phyloP scores from a whole-genome alignment of 2,797 vertebrate species.

The Poeciliopsis infans region DNA sequence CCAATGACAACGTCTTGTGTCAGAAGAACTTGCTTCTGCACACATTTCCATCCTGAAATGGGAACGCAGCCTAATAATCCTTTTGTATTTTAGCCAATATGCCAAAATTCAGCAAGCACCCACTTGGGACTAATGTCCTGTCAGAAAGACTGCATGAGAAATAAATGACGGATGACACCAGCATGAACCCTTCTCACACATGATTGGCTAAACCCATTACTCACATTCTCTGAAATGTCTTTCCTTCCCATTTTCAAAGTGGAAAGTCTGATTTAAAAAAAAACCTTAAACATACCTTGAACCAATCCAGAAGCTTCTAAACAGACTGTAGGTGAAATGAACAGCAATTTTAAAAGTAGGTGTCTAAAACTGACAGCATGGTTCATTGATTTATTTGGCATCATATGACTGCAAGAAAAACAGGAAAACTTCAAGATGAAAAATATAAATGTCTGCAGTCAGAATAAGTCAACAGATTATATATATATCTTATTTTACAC shows the following conservation, averaged over 20 bases:
- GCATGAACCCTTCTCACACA: slow-evolving; percentile 30
- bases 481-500: too few species aligned
- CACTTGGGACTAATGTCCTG: slow-evolving; percentile 15
- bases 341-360: background rate
- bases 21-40: background rate
- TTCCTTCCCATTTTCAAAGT: slow-evolving; percentile 29
- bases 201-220: slow-evolving; percentile 25
- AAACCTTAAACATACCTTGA: background rate
- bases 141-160: slow-evolving; percentile 2
- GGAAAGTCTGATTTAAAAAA: slow-evolving; percentile 12
- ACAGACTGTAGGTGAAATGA: background rate
- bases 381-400: background rate
- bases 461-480: background rate
- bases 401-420: background rate
- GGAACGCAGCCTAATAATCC: slow-evolving; percentile 1
- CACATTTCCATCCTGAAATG: slow-evolving; percentile 5
- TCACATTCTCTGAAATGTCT: slow-evolving; percentile 16
- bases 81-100: slow-evolving; percentile 4
- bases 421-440: background rate
- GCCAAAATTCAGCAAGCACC: slow-evolving; percentile 4
- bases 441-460: background rate
- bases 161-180: slow-evolving; percentile 26
- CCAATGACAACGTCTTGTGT: background rate
- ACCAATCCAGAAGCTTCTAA: too few species aligned
- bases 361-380: background rate